Percentiles rank a stretch among this genome's conserved stretches.
These are phyloP conservation scores for Hemistola chrysoprasaria DNA, from an alignment of 2,888 invertebrate species.

Conservation along the genomic window DNA sequence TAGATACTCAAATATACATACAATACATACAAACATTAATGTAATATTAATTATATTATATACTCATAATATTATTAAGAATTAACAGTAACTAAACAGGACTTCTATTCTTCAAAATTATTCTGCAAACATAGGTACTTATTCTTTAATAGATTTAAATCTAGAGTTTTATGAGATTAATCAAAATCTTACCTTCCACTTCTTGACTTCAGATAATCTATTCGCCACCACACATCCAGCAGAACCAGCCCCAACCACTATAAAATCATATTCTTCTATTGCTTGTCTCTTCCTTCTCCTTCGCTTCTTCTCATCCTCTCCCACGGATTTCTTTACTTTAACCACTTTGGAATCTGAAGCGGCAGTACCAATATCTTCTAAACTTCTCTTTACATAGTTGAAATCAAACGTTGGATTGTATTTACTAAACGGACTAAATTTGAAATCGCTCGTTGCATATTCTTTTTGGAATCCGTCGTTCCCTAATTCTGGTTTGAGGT, in stretches of 20 bases:
- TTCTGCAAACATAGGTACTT: too few relatives aligned
- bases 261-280: conserved; percentile 80
- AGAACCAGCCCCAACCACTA: conserved; percentile 85
- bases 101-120: too few relatives aligned
- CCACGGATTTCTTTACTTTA: conserved; percentile 25
- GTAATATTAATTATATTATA: too few relatives aligned
- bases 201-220: conserved; percentile 82
- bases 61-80: too few relatives aligned
- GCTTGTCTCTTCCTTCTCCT: conserved; percentile 47
- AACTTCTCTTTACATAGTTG: conserved; percentile 36
- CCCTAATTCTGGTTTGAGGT: conserved; percentile 39
- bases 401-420: conserved; percentile 32
- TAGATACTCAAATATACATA: too few relatives aligned
- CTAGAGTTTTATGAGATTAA: background rate
- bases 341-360: conserved; percentile 34
- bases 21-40: too few relatives aligned
- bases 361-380: conserved; percentile 43
- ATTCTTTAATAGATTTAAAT: background rate
- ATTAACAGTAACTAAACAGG: too few relatives aligned
- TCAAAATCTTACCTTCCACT: conserved; percentile 78
- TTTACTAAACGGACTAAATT: conserved; percentile 23
- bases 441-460: conserved; percentile 24
- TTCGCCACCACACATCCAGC: conserved; percentile 87
- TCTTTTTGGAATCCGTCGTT: conserved; percentile 11
- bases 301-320: conserved; percentile 32